Evolutionary conservation across 2,888 invertebrate species (phyloP), one percentile per base, ranked within the genome.

Genomic region (Diaprepes abbreviatus): DNA sequence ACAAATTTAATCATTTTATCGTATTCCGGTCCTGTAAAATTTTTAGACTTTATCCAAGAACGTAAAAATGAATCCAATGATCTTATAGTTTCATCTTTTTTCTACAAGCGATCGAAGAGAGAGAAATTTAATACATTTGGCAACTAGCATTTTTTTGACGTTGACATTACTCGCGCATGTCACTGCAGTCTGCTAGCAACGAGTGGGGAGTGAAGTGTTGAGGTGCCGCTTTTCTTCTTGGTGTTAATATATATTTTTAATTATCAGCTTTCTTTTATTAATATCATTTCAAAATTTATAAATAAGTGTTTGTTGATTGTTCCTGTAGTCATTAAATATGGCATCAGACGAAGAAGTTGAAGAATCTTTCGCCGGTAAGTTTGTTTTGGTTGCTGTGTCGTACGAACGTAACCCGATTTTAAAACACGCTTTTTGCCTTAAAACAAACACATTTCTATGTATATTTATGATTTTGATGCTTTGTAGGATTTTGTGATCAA

Each of bases 281-380:
- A 63, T 63, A 62, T 38, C 60, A 43, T 55, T 33, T 35, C 31
- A 43, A 66, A 58, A 72, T 50, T 65, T 17, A 16, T 28, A 7
- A 14, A 54, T 45, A 60, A 66, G 54, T 33, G 63, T 70, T 54
- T 31, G 52, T 64, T 67, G 50, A 66, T 68, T 73, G 59, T 63
- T 21, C 48, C 55, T 52, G 60, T 71, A 73, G 66, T 70, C 57
- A 17, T 35, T 66, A 60, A 73, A 40, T 85, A 94, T 94, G 94
- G 94, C 93, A 85, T 94, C 94, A 75, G 94, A 94, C 81, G 94
- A 94, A 83, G 94, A 94, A 86, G 90, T 93, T 84, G 94, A 94
- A 81, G 94, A 93, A 84, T 92, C 90, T 84, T 92, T 91, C 83
- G 93, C 92, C 88, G 94, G 94, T 94, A 88, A 93, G 91, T 86